These are phyloP conservation scores for Danio choprae DNA, from an alignment of 2,797 vertebrate genomes.

Conservation along the genomic window DNA sequence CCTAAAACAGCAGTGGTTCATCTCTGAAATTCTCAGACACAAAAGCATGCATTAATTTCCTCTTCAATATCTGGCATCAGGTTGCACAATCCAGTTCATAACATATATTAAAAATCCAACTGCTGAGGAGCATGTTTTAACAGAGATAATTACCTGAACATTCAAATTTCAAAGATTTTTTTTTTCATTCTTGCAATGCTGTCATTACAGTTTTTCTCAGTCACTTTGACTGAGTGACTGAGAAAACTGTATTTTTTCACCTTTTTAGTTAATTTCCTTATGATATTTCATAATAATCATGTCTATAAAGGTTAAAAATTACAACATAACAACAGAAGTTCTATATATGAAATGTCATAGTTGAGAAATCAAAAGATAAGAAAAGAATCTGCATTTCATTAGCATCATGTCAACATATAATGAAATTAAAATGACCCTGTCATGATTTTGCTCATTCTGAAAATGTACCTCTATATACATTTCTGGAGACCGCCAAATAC, in stretches of 20 bases:
- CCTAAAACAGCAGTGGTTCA: not conserved
- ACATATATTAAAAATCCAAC: not conserved
- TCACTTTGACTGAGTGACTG: too few species aligned
- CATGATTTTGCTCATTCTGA: too few species aligned
- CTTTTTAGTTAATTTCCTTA: not conserved
- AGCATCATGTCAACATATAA: too few species aligned
- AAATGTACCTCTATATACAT: too few species aligned
- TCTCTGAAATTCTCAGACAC: constrained; percentile 40
- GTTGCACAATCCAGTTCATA: not conserved
- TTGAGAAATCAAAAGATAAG: too few species aligned
- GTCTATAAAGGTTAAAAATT: not conserved
- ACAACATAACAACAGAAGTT: not conserved
- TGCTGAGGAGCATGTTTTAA: not conserved
- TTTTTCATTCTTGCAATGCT: not conserved
- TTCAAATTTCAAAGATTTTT: not conserved
- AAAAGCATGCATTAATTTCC: constrained; percentile 40
- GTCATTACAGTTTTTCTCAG: too few species aligned
- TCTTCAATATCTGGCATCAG: not conserved
- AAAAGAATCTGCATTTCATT: too few species aligned
- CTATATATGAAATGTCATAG: too few species aligned
- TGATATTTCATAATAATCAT: not conserved
- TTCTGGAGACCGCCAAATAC: too few species aligned
- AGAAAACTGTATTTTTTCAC: too few species aligned
- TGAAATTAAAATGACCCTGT: too few species aligned
- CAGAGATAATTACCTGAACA: not conserved